Evolutionary conservation across 1,140 invertebrate genomes (phyloP).

Genomic region (Ips typographus): DNA sequence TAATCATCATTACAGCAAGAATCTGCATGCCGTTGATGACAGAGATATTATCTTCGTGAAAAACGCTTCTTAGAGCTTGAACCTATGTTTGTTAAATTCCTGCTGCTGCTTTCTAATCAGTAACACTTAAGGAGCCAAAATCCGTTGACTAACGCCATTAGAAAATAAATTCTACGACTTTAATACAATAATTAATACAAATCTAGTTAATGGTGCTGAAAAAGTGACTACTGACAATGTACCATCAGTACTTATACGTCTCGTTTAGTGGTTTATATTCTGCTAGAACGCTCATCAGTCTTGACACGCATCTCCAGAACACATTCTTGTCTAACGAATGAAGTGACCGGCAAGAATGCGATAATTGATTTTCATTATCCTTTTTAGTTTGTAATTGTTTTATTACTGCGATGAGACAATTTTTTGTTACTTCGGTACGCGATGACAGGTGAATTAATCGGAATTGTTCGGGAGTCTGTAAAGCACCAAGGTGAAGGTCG

Average conservation of each 20-base stretch:
- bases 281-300: constrained; percentile 29
- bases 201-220: constrained; percentile 4
- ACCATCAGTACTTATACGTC: constrained; percentile 8
- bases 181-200: constrained; percentile 12
- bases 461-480: too few species aligned
- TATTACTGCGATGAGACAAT: constrained; percentile 3
- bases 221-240: constrained; percentile 16
- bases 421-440: background rate
- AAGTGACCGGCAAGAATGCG: constrained; percentile 24
- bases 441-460: background rate
- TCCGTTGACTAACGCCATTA: background rate
- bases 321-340: constrained; percentile 28
- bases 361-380: constrained; percentile 28
- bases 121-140: background rate
- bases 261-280: constrained; percentile 24
- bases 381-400: constrained; percentile 24
- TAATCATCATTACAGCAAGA: background rate
- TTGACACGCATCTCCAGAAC: constrained; percentile 10
- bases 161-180: background rate
- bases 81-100: background rate
- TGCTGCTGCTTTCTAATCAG: background rate
- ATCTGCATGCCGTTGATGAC: background rate
- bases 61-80: background rate
- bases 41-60: too few species aligned
- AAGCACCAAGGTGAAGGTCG: too few species aligned